Percentiles rank a stretch among this genome's conserved stretches.
Evolutionary conservation across 2,113 vertebrate species (phyloP).

Genomic region (Redunca redunca): DNA sequence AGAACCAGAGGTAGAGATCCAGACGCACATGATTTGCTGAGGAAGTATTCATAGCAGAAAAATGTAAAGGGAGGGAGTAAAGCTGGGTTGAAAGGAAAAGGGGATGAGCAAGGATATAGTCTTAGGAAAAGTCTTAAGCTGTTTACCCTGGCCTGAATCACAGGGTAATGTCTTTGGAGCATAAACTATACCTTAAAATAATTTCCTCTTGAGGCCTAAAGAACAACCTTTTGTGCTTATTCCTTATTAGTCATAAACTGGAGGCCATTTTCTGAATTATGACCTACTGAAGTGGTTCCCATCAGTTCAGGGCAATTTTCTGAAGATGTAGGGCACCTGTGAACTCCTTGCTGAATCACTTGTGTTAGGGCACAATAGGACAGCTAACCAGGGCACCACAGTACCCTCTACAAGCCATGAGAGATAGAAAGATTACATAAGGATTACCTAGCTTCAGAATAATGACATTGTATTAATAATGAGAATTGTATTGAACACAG

Average conservation of each 20-base stretch:
- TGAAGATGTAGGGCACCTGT: neutral
- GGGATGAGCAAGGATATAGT: neutral
- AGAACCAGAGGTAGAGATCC: neutral
- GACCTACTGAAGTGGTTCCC: neutral
- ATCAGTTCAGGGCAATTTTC: neutral
- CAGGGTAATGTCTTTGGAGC: neutral
- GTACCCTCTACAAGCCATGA: neutral
- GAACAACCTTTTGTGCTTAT: neutral
- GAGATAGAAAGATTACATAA: neutral
- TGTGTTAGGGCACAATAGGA: neutral
- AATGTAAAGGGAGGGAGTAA: neutral
- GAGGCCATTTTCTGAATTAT: neutral
- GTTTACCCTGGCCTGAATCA: neutral
- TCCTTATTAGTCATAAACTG: neutral
- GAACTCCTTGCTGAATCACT: neutral
- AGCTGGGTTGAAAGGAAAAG: neutral
- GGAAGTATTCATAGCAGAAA: neutral
- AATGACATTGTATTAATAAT: neutral
- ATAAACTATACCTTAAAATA: neutral
- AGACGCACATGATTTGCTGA: neutral
- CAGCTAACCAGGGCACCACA: neutral
- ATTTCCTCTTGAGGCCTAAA: neutral
- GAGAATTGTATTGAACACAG: neutral
- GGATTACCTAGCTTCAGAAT: neutral
- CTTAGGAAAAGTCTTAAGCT: neutral